Evolutionary conservation across 2,113 vertebrate genomes (phyloP), one percentile per base, ranked within the genome.

Genomic region (Albula glossodonta): DNA sequence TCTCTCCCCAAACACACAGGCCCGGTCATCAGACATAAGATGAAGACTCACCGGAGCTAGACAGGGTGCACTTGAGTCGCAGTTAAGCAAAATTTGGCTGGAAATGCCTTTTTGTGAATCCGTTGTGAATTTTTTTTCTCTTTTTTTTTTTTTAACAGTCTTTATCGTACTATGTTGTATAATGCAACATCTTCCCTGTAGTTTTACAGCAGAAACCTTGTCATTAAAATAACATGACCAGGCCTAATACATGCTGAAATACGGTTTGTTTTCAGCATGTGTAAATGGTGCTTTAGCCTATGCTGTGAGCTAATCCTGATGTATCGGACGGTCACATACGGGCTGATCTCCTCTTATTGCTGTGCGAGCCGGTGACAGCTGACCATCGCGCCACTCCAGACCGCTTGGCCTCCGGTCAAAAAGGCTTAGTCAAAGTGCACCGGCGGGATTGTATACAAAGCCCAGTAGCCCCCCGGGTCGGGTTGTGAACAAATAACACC

Each of bases 301-400:
- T 49, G 31, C 51, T 81, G 7, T 48, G 13, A 60, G 15, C 11
- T 87, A 84, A 87, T 83, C 82, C 86, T 52, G 13, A 49, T 78
- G 82, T 85, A 88, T 87, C 13, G 79, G 89, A 86, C 51, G 82
- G 87, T 90, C 66, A 87, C 77, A 81, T 15, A 78, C 79, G 83
- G 4, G 5, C 81, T 87, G 89, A 90, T 86, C 86, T 87, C 85
- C 78, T 41, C 80, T 52, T 13, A 83, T 83, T 83, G 48, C 82
- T 63, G 53, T 56, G 9, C 17, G 49, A 56, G 56, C 82, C 82
- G 25, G 56, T 66, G 53, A 63, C 49, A 82, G 82, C 77, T 86
- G 85, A 81, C 88, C 78, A 90, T 84, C 86, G 80, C 88, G 9
- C 87, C 88, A 88, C n/a, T 86, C 84, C 89, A 78, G 88, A 87